Evolutionary conservation across 2,797 vertebrate species (phyloP).

Genomic region (Esox masquinongy): DNA sequence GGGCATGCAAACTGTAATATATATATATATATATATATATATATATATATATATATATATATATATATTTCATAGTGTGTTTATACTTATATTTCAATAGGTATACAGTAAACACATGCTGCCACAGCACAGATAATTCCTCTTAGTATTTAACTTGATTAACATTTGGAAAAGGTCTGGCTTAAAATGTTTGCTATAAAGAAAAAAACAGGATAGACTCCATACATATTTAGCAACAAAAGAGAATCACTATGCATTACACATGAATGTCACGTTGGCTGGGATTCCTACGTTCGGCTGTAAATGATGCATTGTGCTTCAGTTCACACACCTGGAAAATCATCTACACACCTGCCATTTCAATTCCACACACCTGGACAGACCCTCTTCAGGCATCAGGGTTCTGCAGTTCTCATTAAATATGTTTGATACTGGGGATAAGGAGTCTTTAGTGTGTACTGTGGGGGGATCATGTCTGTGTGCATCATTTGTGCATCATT

Average conservation of each 20-base stretch:
- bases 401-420: slow-evolving; percentile 43
- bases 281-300: background rate
- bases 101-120: too few relatives aligned
- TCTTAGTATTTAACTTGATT: too few relatives aligned
- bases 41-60: too few relatives aligned
- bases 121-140: too few relatives aligned
- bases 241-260: background rate
- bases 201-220: too few relatives aligned
- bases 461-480: slow-evolving; percentile 4
- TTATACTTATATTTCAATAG: too few relatives aligned
- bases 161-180: too few relatives aligned
- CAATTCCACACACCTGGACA: slow-evolving; percentile 28
- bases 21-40: too few relatives aligned
- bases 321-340: slow-evolving; percentile 9
- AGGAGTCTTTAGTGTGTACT: slow-evolving; percentile 23
- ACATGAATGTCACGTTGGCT: background rate
- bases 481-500: background rate
- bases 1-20: too few relatives aligned
- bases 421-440: slow-evolving; percentile 10
- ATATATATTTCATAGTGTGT: too few relatives aligned
- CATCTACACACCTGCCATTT: slow-evolving; percentile 5
- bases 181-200: too few relatives aligned
- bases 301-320: slow-evolving; percentile 24
- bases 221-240: background rate
- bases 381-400: slow-evolving; percentile 12